Base-by-base conservation (phyloP, 1,140 invertebrate genomes). In the Caerostris extrusa region DNA sequence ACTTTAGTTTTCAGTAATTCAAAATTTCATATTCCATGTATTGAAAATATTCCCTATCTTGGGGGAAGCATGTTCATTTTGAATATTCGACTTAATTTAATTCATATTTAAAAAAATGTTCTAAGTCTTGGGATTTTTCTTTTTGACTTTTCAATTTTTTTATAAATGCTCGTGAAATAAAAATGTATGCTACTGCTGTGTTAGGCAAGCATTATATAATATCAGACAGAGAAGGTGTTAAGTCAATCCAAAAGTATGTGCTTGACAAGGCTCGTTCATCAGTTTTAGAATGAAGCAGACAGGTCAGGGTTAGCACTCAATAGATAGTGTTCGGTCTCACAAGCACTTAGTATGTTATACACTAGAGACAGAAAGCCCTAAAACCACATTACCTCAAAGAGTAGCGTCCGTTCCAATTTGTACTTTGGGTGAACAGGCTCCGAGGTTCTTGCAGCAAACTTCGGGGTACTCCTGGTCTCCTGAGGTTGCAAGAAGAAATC, bases 331-430 rank as follows among this genome's bases (percentile, higher is more conserved):
- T 61, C 53, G 56, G 83, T 83, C 91, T 93, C 83, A 69, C 64
- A 83, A 93, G 91, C 91, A 93, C 91, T 93, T 93, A 93, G 81
- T 77, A 86, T 86, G 91, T 58, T 67, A 93, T 93, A 58, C 91
- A 93, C 91, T 71, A 57, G 91, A 93, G 91, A 93, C 91, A 77
- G 61, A 87, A 93, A 87, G 57, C 91, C 82, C 91, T 87, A 69
- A 93, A 93, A 93, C 91, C 91, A 83, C 91, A 93, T 93, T 86
- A 93, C 64, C 61, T 93, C 82, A 57, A 87, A 87, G 91, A 87
- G 91, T 71, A 93, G 91, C 91, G 91, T 93, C 91, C 91, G 82
- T 60, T 93, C 91, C 91, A 93, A 93, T 93, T 93, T 93, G 56
- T 93, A 58, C 61, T 55, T 77, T 64, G 82, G 61, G 60, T 64